phyloP scores from a whole-genome alignment of 2,797 vertebrate species.

The Malacoraja senta region DNA sequence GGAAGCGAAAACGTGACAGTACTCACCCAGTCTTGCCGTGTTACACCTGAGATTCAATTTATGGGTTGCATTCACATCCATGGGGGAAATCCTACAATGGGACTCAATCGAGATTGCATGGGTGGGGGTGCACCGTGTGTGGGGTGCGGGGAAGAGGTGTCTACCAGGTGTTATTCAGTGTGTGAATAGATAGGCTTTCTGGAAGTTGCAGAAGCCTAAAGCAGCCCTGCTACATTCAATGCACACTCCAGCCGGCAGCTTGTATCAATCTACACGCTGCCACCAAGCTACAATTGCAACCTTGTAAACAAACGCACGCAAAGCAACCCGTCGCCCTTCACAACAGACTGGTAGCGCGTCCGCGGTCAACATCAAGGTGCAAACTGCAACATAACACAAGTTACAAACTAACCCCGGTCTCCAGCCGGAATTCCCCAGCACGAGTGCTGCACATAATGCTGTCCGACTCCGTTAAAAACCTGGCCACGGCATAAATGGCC shows the following conservation, averaged over 20 bases:
- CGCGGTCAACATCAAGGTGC: background rate
- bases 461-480: background rate
- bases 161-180: too few species aligned
- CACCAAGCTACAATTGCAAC: background rate
- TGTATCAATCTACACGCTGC: background rate
- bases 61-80: background rate
- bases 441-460: conserved; percentile 15
- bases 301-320: background rate
- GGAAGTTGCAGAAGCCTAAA: background rate
- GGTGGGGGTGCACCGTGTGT: too few species aligned
- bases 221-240: background rate
- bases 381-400: background rate
- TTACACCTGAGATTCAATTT: background rate
- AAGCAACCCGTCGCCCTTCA: background rate
- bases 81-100: background rate
- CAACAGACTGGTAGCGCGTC: background rate
- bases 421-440: conserved; percentile 18
- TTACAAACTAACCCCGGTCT: background rate
- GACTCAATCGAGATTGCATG: background rate
- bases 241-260: background rate
- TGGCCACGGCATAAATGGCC: background rate
- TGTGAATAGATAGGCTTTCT: background rate
- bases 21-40: background rate
- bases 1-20: background rate
- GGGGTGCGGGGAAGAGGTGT: too few species aligned